Percentiles rank a stretch among this genome's conserved stretches.
Evolutionary conservation across 2,113 vertebrate species (phyloP).

Genomic region (Pycnonotus jocosus): DNA sequence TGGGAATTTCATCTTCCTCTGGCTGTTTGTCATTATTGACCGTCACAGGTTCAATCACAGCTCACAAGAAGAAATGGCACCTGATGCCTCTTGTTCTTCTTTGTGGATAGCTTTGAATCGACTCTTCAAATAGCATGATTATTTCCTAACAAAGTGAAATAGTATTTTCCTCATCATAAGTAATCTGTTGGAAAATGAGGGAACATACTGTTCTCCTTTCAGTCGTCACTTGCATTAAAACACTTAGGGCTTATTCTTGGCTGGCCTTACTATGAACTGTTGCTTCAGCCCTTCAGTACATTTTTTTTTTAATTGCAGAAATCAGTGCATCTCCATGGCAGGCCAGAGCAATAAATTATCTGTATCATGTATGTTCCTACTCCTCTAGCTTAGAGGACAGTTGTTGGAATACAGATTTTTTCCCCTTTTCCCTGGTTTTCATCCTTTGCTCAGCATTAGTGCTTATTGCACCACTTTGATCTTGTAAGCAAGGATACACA

Average conservation of each 20-base stretch:
- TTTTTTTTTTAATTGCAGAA: neutral
- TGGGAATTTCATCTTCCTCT: neutral
- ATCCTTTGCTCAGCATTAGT: neutral
- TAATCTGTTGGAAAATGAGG: neutral
- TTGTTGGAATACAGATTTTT: neutral
- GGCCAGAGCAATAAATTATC: neutral
- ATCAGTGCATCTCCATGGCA: neutral
- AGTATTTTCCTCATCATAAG: neutral
- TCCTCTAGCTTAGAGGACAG: neutral
- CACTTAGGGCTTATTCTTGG: neutral
- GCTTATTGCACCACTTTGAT: neutral
- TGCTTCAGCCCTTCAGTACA: neutral
- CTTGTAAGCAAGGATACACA: neutral
- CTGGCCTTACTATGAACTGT: neutral
- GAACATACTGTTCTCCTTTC: neutral
- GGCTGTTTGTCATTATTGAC: constrained; percentile 20
- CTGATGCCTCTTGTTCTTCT: neutral
- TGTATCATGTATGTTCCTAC: rapidly evolving
- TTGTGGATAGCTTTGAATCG: neutral
- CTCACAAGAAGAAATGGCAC: neutral
- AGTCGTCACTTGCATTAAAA: neutral
- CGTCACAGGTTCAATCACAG: neutral
- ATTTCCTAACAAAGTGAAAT: neutral
- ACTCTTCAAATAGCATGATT: neutral
- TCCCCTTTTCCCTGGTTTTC: neutral